A percentile compares a stretch with the other conserved stretches of the same genome.
phyloP scores from a whole-genome alignment of 2,888 invertebrate genomes.

The Lycocerus yunnanus region DNA sequence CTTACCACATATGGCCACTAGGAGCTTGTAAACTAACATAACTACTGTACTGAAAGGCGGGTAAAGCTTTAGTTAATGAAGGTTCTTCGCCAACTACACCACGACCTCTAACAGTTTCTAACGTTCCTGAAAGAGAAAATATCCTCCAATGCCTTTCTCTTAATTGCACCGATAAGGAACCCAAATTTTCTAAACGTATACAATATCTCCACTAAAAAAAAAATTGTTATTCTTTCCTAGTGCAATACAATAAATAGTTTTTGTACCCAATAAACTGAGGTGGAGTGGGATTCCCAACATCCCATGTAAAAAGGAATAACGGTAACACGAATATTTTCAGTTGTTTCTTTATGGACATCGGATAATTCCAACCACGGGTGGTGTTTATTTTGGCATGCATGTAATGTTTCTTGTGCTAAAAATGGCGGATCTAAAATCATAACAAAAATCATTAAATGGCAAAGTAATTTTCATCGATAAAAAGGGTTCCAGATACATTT shows the following conservation, averaged over 20 bases:
- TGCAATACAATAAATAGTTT: neutral
- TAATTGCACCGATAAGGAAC: conserved; percentile 85
- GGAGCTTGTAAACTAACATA: conserved; percentile 97
- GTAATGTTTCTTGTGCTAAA: conserved; percentile 84
- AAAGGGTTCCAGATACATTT: no score
- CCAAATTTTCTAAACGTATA: conserved; percentile 93
- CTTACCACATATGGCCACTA: conserved; percentile 96
- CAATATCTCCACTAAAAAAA: conserved; percentile 90
- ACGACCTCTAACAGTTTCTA: conserved; percentile 92
- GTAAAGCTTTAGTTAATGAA: conserved; percentile 80
- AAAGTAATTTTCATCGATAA: no score
- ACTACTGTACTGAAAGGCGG: conserved; percentile 97
- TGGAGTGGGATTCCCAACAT: conserved; percentile 87
- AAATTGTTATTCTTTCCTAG: neutral
- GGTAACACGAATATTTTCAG: conserved; percentile 93
- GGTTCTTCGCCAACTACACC: conserved; percentile 99
- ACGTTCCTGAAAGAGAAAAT: conserved; percentile 89
- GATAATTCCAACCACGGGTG: conserved; percentile 96
- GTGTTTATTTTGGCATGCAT: conserved; percentile 97
- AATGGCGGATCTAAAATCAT: conserved; percentile 76
- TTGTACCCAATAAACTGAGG: conserved; percentile 87
- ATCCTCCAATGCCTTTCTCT: conserved; percentile 98
- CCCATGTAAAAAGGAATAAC: conserved; percentile 99
- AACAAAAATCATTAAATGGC: neutral
- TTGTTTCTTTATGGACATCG: conserved; percentile 96